Evolutionary conservation across 2,797 vertebrate species (phyloP).

Genomic region (Falco cherrug): DNA sequence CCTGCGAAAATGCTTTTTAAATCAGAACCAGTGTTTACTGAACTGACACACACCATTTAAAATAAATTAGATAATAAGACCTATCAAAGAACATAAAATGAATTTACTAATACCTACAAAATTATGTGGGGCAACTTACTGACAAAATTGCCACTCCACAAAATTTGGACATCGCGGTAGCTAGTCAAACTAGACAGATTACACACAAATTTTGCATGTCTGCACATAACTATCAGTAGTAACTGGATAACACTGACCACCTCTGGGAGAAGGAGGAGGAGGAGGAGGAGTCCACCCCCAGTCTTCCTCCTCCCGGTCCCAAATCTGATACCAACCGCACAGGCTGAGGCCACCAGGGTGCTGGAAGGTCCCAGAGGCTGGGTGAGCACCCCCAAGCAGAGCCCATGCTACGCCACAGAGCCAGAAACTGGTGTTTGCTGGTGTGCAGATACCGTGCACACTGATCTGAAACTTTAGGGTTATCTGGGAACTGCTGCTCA

Average conservation of each 20-base stretch:
- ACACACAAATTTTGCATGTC: background rate
- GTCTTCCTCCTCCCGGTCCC: background rate
- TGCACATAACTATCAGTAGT: background rate
- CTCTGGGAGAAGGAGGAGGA: background rate
- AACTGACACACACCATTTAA: conserved; percentile 12
- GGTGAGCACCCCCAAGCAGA: background rate
- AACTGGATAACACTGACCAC: background rate
- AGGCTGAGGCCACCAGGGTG: background rate
- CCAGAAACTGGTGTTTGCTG: background rate
- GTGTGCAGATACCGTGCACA: background rate
- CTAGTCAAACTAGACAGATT: background rate
- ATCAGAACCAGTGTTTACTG: conserved; percentile 6
- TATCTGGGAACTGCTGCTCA: background rate
- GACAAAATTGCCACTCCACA: background rate
- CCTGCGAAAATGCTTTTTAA: background rate
- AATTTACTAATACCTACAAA: background rate
- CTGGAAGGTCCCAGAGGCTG: background rate
- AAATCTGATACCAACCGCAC: background rate
- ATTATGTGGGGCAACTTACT: background rate
- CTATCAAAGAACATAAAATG: background rate
- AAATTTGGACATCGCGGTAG: background rate
- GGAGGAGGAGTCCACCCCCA: background rate
- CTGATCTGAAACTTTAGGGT: background rate
- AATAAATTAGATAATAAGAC: conserved; percentile 30
- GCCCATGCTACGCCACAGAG: background rate